phyloP scores from a whole-genome alignment of 2,113 vertebrate genomes.

The Psettodes erumei region DNA sequence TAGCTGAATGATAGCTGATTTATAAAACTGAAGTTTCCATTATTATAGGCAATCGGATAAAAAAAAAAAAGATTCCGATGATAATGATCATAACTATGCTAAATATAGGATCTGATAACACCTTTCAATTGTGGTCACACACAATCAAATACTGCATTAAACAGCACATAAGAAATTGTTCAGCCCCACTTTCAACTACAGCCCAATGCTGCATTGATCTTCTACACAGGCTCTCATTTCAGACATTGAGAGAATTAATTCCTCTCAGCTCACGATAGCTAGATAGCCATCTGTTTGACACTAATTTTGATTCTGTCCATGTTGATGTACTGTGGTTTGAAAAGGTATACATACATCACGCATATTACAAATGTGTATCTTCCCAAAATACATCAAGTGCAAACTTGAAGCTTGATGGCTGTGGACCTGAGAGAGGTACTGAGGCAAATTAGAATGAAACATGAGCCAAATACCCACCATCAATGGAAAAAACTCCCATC shows the following conservation, averaged over 20 bases:
- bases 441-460: neutral
- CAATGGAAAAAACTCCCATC: slow-evolving; percentile 92
- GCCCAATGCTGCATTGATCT: neutral
- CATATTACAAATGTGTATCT: neutral
- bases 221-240: neutral
- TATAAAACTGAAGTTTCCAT: neutral
- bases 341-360: neutral
- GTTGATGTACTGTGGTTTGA: neutral
- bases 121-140: neutral
- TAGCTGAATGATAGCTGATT: no score
- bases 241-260: slow-evolving; percentile 14
- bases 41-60: neutral
- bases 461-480: slow-evolving; percentile 82
- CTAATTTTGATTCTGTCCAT: neutral
- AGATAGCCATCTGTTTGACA: slow-evolving; percentile 46
- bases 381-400: neutral
- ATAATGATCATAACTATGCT: no score
- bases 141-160: neutral
- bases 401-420: neutral
- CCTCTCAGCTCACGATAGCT: slow-evolving; percentile 18
- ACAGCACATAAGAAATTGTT: neutral
- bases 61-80: no score
- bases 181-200: neutral
- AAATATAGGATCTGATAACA: no score
- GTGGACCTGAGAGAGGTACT: neutral